Conservation (phyloP, 1,140 invertebrate species). For the Gryllus bimaculatus region DNA sequence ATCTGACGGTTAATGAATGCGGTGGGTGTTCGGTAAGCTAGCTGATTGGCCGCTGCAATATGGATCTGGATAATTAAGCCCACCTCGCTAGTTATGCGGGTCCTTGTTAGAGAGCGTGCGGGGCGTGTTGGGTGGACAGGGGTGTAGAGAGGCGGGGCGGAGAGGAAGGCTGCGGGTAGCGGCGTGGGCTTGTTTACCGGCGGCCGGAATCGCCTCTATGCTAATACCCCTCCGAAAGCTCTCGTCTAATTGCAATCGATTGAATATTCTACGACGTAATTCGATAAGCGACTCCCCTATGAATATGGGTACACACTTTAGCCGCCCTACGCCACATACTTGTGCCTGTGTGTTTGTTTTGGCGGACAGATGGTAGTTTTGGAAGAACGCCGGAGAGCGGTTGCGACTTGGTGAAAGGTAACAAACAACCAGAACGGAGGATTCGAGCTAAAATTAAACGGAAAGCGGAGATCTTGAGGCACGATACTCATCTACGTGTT, state of each 20-base stretch:
- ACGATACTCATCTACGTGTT: no score
- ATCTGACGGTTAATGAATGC: not conserved
- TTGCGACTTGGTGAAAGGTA: no score
- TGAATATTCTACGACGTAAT: constrained; percentile 5
- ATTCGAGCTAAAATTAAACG: no score
- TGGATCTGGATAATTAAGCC: not conserved
- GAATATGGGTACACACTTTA: constrained; percentile 4
- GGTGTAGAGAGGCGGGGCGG: not conserved
- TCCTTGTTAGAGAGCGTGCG: not conserved
- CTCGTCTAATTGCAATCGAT: constrained; percentile 4
- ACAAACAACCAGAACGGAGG: no score
- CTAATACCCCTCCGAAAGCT: not conserved
- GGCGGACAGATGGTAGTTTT: no score
- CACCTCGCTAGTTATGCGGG: not conserved
- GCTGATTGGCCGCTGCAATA: not conserved
- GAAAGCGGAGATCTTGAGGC: no score
- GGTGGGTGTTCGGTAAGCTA: not conserved
- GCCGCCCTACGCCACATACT: not conserved
- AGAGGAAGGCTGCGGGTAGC: not conserved
- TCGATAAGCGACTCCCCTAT: not conserved
- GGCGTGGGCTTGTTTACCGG: not conserved
- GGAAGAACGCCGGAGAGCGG: no score
- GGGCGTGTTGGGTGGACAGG: not conserved
- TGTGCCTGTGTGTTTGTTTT: not conserved
- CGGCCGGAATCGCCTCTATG: not conserved